Conservation (phyloP, 2,113 vertebrate genomes). For the Labrus mixtus region DNA sequence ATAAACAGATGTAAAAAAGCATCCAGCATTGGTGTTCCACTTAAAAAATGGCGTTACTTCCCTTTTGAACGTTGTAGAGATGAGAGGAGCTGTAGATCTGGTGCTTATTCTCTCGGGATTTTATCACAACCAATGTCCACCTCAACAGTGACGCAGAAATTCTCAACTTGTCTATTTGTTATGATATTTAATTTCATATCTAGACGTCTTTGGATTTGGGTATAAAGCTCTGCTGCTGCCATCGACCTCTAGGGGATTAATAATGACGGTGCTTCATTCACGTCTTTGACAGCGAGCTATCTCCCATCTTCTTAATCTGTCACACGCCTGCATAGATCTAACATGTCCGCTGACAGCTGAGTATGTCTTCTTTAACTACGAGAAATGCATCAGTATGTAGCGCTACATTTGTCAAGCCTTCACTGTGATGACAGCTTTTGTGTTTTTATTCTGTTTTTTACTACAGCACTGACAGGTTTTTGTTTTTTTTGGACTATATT, state of each 20-base stretch:
- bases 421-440: neutral
- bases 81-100: too few relatives aligned
- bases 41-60: neutral
- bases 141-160: neutral
- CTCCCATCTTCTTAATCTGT: neutral
- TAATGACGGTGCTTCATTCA: neutral
- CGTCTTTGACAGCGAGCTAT: neutral
- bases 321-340: neutral
- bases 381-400: neutral
- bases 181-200: neutral
- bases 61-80: neutral
- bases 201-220: neutral
- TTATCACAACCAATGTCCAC: neutral
- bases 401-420: too few relatives aligned
- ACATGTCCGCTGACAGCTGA: neutral
- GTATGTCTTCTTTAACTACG: neutral
- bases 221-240: neutral
- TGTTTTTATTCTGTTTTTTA: neutral
- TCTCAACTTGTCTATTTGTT: neutral
- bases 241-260: neutral
- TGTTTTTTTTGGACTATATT: conserved; percentile 13
- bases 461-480: conserved; percentile 10
- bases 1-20: too few relatives aligned
- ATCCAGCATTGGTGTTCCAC: neutral
- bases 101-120: neutral